phyloP scores from a whole-genome alignment of 37 sponge, comb jelly and placozoan species.

The Cladorhizidae sp. region DNA sequence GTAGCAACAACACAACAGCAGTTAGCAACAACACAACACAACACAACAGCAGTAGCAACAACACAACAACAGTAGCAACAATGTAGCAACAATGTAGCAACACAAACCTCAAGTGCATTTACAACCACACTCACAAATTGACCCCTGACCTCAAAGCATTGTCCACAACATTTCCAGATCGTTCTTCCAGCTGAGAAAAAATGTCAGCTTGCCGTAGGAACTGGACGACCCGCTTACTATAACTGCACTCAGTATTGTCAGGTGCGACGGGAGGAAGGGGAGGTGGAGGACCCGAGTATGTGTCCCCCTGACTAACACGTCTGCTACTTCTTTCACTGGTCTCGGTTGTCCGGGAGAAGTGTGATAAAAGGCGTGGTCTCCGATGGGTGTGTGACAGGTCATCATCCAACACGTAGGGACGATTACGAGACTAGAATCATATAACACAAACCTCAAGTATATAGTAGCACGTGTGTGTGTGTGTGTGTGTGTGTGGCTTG shows the following conservation, averaged over 20 bases:
- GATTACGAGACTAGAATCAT: not conserved
- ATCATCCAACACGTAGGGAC: not conserved
- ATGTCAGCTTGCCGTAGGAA: conserved; percentile 78
- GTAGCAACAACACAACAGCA: too few species aligned
- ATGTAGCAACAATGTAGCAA: too few species aligned
- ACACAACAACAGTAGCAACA: too few species aligned
- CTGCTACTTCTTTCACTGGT: not conserved
- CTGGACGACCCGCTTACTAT: conserved; percentile 66
- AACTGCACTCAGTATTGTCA: conserved; percentile 23
- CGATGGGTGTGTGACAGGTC: not conserved
- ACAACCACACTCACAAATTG: not conserved
- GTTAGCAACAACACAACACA: too few species aligned
- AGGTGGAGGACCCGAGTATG: not conserved
- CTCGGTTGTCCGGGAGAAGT: too few species aligned
- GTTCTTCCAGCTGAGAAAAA: conserved; percentile 16
- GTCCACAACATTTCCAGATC: conserved; percentile 3
- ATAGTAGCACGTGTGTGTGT: too few species aligned
- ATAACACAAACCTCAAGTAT: too few species aligned
- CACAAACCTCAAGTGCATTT: not conserved
- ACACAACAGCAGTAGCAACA: too few species aligned
- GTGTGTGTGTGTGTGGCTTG: too few species aligned
- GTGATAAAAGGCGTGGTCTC: not conserved
- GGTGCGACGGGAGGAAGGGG: not conserved
- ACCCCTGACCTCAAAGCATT: conserved; percentile 33
- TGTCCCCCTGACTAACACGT: not conserved